Evolutionary conservation across 1,140 invertebrate species (phyloP).

Genomic region (Aphelinus certus): DNA sequence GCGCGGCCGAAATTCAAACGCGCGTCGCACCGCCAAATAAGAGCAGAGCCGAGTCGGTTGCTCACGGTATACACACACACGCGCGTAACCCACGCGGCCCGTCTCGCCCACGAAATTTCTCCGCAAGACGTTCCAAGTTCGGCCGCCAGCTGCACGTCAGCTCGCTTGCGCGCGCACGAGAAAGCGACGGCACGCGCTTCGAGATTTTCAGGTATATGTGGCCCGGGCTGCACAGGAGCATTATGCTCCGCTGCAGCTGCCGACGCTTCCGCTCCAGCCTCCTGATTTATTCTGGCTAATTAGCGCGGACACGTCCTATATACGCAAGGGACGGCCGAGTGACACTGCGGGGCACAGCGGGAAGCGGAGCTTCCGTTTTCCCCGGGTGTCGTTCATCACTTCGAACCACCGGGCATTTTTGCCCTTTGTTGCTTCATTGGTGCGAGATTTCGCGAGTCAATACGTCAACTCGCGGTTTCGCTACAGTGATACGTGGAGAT

Average conservation of each 20-base stretch:
- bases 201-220: background rate
- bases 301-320: background rate
- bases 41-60: background rate
- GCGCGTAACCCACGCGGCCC: background rate
- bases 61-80: background rate
- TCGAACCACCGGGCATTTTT: too few species aligned
- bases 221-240: background rate
- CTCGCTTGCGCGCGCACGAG: background rate
- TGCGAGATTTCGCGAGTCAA: too few species aligned
- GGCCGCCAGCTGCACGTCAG: too few species aligned
- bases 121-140: too few species aligned
- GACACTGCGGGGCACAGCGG: too few species aligned
- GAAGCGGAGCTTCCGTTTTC: too few species aligned
- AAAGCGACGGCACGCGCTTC: slow-evolving; percentile 4
- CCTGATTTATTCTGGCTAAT: slow-evolving; percentile 7
- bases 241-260: background rate
- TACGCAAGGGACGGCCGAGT: too few species aligned
- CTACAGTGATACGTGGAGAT: too few species aligned
- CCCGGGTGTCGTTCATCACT: too few species aligned
- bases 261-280: background rate
- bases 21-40: background rate
- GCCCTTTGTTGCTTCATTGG: too few species aligned
- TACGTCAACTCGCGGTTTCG: too few species aligned
- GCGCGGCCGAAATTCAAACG: slow-evolving; percentile 29
- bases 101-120: slow-evolving; percentile 27